Base-by-base conservation (phyloP, 2,797 vertebrate genomes). In the Sebastes melanostomus region DNA sequence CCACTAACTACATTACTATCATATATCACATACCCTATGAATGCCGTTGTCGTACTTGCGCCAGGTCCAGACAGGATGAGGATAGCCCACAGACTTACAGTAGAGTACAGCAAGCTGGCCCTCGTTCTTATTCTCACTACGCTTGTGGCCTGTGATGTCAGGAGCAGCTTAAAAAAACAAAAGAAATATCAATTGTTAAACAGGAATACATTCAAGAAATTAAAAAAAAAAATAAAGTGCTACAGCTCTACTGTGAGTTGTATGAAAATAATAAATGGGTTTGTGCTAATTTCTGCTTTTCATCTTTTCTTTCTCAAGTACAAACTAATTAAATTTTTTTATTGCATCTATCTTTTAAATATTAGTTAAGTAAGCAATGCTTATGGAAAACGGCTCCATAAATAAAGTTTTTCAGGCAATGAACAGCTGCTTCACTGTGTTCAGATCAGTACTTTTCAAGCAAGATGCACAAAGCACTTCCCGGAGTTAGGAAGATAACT, bases 81-180 rank as follows among this genome's bases (percentile, higher is more conserved):
- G 98, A 83, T 96, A 99, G 38, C 98, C 98, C 87, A 97, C 96
- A 11, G 98, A 97, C 90, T 98, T 99, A 93, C 98, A 99, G 93
- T 98, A 97, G 87, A 99, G 96, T 12, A 96, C 6, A 6, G 97
- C 98, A 7, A 88, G 92, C 82, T 99, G 97, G 10, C 98, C 98
- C 94, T 99, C 98, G 0, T 99, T 99, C 83, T 97, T 98, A 86
- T 99, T 99, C 94, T 99, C 98, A 4, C 98, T 99, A 42, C 97
- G 95, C 92, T 99, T 99, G 94, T 99, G 98, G 66, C 97, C 97
- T 11, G 94, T 97, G 81, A 99, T 98, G 66, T 97, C 96, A 70
- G 98, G 98, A 88, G 80, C 83, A 86, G 97, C 98, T 99, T 69
- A 56, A 92, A 87, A 29, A 61, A 78, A 59, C 60, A 61, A 70